Conservation (phyloP, 2,888 invertebrate genomes). For the Tachina lurida region DNA sequence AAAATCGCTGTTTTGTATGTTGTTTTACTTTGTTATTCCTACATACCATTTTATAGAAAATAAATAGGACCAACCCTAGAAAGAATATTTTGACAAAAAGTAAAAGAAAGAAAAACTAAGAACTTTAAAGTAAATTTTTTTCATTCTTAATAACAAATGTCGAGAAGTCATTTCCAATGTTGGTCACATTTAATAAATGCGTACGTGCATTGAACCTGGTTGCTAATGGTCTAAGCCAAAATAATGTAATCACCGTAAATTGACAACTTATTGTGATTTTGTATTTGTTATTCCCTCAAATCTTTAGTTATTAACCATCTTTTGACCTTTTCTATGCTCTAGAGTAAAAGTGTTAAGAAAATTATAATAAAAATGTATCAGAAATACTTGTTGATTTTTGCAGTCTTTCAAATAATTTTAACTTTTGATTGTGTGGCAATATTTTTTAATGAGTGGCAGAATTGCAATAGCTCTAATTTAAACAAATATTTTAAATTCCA, state of each 20-base stretch:
- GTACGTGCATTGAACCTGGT: constrained; percentile 56
- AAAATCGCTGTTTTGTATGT: background rate
- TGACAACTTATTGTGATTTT: constrained; percentile 7
- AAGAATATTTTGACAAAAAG: background rate
- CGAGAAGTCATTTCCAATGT: background rate
- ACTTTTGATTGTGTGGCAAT: constrained; percentile 32
- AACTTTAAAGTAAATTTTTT: background rate
- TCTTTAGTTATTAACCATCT: constrained; percentile 17
- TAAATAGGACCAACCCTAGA: background rate
- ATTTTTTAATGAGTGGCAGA: constrained; percentile 49
- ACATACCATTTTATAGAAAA: background rate
- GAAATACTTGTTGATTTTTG: constrained; percentile 38
- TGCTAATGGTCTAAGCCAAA: constrained; percentile 1
- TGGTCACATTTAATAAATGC: constrained; percentile 23
- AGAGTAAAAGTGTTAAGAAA: background rate
- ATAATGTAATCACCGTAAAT: constrained; percentile 33
- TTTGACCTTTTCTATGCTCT: background rate
- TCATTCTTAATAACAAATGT: background rate
- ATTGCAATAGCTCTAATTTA: constrained; percentile 52
- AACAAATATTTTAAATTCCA: constrained; percentile 54
- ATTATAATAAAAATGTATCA: constrained; percentile 31
- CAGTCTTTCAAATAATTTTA: background rate
- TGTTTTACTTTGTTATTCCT: background rate
- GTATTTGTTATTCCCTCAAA: background rate
- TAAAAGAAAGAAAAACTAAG: background rate